Percentiles rank a stretch among this genome's conserved stretches.
These are phyloP conservation scores for Tineola bisselliella DNA, from an alignment of 2,888 invertebrate species.

Conservation along the genomic window DNA sequence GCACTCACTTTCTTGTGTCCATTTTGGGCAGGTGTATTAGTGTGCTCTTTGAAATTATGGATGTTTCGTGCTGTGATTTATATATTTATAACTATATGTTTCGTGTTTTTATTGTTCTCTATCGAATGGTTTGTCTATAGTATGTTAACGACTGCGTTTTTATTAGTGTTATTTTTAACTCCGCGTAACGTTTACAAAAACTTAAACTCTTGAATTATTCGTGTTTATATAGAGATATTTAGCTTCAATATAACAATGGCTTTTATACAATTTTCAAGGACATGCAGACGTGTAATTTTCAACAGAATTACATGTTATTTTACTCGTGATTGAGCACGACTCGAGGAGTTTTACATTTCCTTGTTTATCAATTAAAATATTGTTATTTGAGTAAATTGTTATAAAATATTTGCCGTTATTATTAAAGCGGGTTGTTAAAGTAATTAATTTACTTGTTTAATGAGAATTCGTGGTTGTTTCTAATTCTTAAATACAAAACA, in stretches of 20 bases:
- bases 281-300: not conserved
- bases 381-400: not conserved
- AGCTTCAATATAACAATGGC: not conserved
- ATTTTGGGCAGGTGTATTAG: constrained; percentile 55
- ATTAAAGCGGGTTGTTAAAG: not conserved
- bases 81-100: not conserved
- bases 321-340: not conserved
- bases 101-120: not conserved
- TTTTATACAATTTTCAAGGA: not conserved
- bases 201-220: not conserved
- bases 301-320: not conserved
- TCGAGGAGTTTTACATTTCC: not conserved
- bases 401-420: not conserved
- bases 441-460: not conserved
- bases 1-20: constrained; percentile 56
- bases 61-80: not conserved
- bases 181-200: not conserved
- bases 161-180: not conserved
- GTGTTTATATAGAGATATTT: not conserved
- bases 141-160: not conserved
- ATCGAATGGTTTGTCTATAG: not conserved
- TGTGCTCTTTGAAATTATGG: constrained; percentile 7
- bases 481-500: not conserved
- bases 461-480: not conserved
- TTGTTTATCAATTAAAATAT: not conserved